These are phyloP conservation scores for Leuciscus waleckii DNA, from an alignment of 2,797 vertebrate species.

Conservation along the genomic window DNA sequence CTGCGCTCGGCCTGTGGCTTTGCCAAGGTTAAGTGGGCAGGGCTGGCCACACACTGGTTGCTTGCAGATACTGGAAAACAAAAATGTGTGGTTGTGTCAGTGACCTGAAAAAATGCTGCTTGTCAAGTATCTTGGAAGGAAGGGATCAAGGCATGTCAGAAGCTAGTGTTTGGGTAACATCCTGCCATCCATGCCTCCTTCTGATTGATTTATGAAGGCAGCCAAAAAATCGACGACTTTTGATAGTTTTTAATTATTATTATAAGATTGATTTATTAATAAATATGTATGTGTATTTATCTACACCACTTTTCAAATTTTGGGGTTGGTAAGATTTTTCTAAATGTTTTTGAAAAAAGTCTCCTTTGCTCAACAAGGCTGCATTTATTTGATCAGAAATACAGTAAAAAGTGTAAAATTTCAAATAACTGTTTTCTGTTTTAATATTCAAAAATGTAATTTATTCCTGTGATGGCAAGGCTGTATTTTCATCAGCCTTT, in stretches of 20 bases:
- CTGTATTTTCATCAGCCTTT: not conserved
- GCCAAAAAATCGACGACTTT: not conserved
- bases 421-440: not conserved
- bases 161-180: slow-evolving; percentile 1
- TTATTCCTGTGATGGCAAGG: not conserved
- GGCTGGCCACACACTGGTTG: slow-evolving; percentile 48
- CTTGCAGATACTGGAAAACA: slow-evolving; percentile 29
- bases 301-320: not conserved
- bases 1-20: slow-evolving; percentile 40
- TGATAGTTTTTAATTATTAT: too few relatives aligned
- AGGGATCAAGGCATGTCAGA: not conserved
- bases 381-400: not conserved
- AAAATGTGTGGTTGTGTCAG: not conserved
- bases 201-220: not conserved
- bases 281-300: not conserved
- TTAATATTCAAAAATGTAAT: not conserved
- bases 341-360: not conserved
- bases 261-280: not conserved
- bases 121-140: slow-evolving; percentile 10
- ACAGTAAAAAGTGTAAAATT: not conserved
- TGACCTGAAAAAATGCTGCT: not conserved
- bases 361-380: not conserved
- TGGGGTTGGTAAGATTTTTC: not conserved
- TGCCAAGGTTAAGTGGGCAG: slow-evolving; percentile 63
- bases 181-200: not conserved